Evolutionary conservation across 2,888 invertebrate genomes (phyloP).

Genomic region (Octonoba sinensis): DNA sequence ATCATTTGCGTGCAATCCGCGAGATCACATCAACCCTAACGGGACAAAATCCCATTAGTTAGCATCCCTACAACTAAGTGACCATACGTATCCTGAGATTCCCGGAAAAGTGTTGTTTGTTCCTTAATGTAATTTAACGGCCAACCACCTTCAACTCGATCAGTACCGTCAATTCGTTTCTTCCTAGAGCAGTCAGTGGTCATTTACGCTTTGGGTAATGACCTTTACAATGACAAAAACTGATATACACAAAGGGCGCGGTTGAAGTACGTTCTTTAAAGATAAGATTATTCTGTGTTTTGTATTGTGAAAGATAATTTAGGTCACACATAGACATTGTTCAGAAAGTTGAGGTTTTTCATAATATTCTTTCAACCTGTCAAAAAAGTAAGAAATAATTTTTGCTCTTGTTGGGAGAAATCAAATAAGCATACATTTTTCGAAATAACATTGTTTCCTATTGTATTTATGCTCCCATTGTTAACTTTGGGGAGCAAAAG

Average conservation of each 20-base stretch:
- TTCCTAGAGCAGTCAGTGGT: constrained; percentile 41
- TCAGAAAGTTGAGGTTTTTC: constrained; percentile 48
- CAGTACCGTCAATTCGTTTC: constrained; percentile 36
- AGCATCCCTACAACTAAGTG: no score
- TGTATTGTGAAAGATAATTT: constrained; percentile 54
- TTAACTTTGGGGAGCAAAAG: constrained; percentile 30
- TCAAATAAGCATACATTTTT: constrained; percentile 48
- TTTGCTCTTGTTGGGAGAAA: constrained; percentile 41
- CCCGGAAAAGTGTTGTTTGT: background rate
- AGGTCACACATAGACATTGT: constrained; percentile 49
- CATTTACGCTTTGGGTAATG: constrained; percentile 59
- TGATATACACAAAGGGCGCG: constrained; percentile 54
- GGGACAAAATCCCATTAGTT: no score
- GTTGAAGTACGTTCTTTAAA: constrained; percentile 41
- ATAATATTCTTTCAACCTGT: constrained; percentile 40
- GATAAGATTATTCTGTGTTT: constrained; percentile 55
- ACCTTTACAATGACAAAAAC: constrained; percentile 60
- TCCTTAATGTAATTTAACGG: constrained; percentile 46
- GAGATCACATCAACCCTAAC: no score
- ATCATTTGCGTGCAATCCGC: no score
- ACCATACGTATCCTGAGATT: no score
- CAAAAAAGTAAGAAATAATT: constrained; percentile 25
- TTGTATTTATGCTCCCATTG: constrained; percentile 47
- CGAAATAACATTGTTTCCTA: constrained; percentile 44
- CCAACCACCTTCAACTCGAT: constrained; percentile 42